Percentiles rank a stretch among this genome's conserved stretches.
phyloP scores from a whole-genome alignment of 2,797 vertebrate genomes.

The Cyprinella venusta region DNA sequence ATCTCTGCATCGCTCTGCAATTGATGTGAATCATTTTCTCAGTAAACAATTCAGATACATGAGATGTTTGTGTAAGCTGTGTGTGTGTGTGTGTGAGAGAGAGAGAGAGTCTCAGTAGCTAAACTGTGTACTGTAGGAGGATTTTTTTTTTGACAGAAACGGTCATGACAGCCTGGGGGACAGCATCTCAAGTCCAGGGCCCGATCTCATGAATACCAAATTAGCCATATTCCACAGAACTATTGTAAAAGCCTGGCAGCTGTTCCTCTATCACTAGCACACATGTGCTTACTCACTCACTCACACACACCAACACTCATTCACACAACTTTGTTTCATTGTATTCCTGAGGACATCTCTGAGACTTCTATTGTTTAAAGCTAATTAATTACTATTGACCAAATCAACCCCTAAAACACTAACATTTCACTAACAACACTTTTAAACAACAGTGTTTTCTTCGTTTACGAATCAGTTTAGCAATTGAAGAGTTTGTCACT shows the following conservation, averaged over 20 bases:
- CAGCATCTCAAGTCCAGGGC: slow-evolving; percentile 33
- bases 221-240: slow-evolving; percentile 51
- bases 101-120: neutral
- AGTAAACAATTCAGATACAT: slow-evolving; percentile 10
- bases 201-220: slow-evolving; percentile 60
- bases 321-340: neutral
- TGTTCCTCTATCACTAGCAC: slow-evolving; percentile 31
- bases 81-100: slow-evolving; percentile 24
- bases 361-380: slow-evolving; percentile 1
- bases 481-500: neutral
- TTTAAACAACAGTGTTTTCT: neutral
- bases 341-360: neutral
- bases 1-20: neutral
- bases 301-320: neutral
- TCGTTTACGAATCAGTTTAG: neutral
- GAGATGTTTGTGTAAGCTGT: slow-evolving; percentile 3
- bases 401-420: neutral
- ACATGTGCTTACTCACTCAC: slow-evolving; percentile 22
- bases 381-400: neutral
- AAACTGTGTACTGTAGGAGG: slow-evolving; percentile 23
- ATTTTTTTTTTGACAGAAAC: slow-evolving; percentile 65
- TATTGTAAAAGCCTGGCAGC: slow-evolving; percentile 33
- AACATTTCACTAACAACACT: neutral
- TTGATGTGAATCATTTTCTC: slow-evolving; percentile 24
- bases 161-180: slow-evolving; percentile 64